Base-by-base conservation (phyloP, 2,797 vertebrate genomes). In the Crossoptilon crossoptilon region DNA sequence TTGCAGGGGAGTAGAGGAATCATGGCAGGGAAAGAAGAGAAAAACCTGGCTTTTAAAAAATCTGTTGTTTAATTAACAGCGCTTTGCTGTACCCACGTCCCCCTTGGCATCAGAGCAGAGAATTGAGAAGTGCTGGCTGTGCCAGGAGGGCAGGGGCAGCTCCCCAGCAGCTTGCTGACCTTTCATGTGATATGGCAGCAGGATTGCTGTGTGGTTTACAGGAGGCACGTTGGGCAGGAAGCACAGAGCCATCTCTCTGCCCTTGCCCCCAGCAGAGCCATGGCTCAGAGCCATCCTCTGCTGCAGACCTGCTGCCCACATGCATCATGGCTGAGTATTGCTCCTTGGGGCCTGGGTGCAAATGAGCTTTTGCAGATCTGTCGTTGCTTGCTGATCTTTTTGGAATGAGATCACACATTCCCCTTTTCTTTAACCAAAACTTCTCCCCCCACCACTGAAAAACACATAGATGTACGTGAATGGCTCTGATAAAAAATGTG, bases 321-420 rank as follows among this genome's bases (percentile, higher is more conserved):
- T 5, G 5, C 27, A 13, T 0, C 1, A 2, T 2, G 27, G 43
- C 60, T 1, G 0, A 41, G 35, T 0, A 5, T 72, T 85, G 58
- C 53, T 44, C 26, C 48, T n/a, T 49, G 5, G 11, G 35, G 5
- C 26, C 79, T 9, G 55, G 66, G 46, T 55, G 44, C 35, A 59
- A 79, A 58, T 14, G 16, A 69, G 43, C 14, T 69, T 91, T 85
- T 19, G 35, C 29, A 49, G 37, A 4, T 39, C 7, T 1, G 0
- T 68, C 37, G 3, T 41, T 63, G 29, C 17, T 2, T 0, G 15
- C 48, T 88, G 64, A 70, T 17, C 27, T 70, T n/a, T 24, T 2
- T 8, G 35, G 60, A 16, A 8, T 83, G 72, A 69, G 33, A 66
- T 74, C 37, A 27, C 6, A 13, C 8, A 3, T 60, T 69, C 6